These are phyloP conservation scores for Drosophila setifemur DNA, from an alignment of 1,140 invertebrate genomes.

Conservation along the genomic window DNA sequence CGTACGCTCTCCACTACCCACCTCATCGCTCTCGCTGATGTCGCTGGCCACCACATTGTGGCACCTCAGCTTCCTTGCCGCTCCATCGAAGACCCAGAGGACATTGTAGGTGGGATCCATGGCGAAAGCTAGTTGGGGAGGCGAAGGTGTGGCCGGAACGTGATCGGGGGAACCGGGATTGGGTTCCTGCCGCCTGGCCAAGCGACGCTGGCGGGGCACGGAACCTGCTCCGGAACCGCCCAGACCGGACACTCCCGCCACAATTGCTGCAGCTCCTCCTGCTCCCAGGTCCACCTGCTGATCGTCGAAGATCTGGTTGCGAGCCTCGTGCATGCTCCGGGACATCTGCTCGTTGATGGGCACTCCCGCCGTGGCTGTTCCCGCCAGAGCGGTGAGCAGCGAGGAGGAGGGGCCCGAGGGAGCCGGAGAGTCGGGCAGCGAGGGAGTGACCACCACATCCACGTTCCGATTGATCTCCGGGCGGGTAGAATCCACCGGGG, in stretches of 20 bases:
- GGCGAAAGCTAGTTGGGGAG: constrained; percentile 75
- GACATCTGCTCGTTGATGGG: constrained; percentile 81
- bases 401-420: constrained; percentile 2
- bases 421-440: constrained; percentile 16
- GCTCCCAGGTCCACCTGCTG: constrained; percentile 27
- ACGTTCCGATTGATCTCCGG: constrained; percentile 78
- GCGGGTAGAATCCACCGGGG: constrained; percentile 28
- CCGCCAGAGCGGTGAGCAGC: constrained; percentile 6
- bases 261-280: neutral
- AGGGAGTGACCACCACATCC: constrained; percentile 39
- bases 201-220: constrained; percentile 14
- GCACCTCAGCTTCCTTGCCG: constrained; percentile 88
- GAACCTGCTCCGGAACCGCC: constrained; percentile 1
- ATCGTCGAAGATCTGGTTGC: constrained; percentile 81
- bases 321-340: constrained; percentile 77
- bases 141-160: constrained; percentile 26
- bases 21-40: constrained; percentile 68
- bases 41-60: constrained; percentile 92
- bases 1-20: constrained; percentile 19
- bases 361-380: constrained; percentile 45
- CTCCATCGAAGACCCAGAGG: constrained; percentile 91
- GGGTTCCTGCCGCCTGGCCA: neutral
- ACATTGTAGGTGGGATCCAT: constrained; percentile 95
- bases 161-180: constrained; percentile 34
- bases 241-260: neutral